Evolutionary conservation across 2,113 vertebrate genomes (phyloP).

Genomic region (Regulus satrapa): DNA sequence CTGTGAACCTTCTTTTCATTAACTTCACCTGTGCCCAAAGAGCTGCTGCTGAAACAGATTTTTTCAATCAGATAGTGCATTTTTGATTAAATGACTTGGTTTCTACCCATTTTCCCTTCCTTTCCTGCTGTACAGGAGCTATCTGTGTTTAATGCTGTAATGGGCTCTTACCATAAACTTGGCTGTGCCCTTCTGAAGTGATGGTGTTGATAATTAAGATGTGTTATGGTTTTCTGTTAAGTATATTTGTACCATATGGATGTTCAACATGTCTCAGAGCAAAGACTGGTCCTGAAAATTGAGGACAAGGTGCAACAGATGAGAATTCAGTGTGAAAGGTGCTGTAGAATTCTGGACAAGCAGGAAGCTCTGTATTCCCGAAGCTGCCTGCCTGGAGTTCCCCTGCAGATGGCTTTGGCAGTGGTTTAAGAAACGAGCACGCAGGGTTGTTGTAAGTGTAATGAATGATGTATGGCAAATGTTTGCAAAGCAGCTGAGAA

Average conservation of each 20-base stretch:
- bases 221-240: background rate
- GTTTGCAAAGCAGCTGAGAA: slow-evolving; percentile 23
- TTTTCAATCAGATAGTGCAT: slow-evolving; percentile 49
- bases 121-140: background rate
- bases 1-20: slow-evolving; percentile 49
- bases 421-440: background rate
- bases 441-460: background rate
- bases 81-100: slow-evolving; percentile 5
- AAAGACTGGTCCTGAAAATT: background rate
- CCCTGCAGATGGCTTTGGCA: slow-evolving; percentile 12
- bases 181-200: background rate
- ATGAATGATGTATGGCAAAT: background rate
- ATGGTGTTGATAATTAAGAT: background rate
- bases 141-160: background rate
- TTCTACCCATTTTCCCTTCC: background rate
- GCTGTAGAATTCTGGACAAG: background rate
- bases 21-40: background rate
- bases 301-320: background rate
- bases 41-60: slow-evolving; percentile 10
- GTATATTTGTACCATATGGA: background rate
- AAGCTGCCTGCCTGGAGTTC: background rate
- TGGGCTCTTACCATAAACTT: background rate
- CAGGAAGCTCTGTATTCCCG: background rate
- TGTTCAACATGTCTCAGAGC: background rate
- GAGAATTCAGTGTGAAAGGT: background rate